Evolutionary conservation across 1,140 invertebrate genomes (phyloP).

Genomic region (Drosophila varians): DNA sequence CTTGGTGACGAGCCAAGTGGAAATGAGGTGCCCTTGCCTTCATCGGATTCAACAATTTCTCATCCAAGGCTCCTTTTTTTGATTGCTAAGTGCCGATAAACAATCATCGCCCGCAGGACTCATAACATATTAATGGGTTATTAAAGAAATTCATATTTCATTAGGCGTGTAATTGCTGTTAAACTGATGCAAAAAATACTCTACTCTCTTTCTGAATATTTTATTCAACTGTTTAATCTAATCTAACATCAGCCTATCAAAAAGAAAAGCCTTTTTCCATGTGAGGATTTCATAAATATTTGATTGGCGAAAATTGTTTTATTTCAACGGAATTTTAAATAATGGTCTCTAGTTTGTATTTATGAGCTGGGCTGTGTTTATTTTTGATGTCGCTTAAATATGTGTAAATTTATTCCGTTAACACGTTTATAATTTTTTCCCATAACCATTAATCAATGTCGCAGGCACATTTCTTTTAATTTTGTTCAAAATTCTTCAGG

Average conservation of each 20-base stretch:
- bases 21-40: constrained; percentile 3
- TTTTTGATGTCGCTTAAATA: neutral
- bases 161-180: neutral
- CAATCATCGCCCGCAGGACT: neutral
- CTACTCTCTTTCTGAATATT: neutral
- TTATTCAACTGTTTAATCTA: neutral
- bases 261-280: neutral
- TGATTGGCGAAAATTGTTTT: neutral
- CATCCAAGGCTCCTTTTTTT: neutral
- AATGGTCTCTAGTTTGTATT: neutral
- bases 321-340: neutral
- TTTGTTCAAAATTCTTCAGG: neutral
- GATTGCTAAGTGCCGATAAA: neutral
- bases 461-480: neutral
- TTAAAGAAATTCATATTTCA: neutral
- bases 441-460: neutral
- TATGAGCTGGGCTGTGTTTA: neutral
- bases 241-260: neutral
- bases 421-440: neutral
- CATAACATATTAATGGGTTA: neutral
- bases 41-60: neutral
- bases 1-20: constrained; percentile 5
- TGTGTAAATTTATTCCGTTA: neutral
- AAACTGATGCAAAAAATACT: neutral
- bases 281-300: neutral